These are phyloP conservation scores for Geotrypetes seraphini DNA, from an alignment of 2,797 vertebrate genomes.

Conservation along the genomic window DNA sequence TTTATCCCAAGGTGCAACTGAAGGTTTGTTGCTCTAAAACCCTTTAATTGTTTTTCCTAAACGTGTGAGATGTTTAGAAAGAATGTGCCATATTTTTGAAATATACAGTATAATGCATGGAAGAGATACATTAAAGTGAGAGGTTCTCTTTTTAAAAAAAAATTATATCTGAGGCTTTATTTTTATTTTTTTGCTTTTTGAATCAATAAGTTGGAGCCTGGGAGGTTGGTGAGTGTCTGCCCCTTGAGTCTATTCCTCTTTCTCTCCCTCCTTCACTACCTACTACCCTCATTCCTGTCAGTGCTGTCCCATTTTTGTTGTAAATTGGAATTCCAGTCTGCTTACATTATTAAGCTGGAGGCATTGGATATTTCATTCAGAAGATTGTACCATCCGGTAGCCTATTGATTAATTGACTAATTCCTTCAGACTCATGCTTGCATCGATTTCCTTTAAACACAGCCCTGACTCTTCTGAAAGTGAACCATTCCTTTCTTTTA, in stretches of 20 bases:
- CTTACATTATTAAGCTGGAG: neutral
- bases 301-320: neutral
- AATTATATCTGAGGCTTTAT: no score
- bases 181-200: no score
- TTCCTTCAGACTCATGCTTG: neutral
- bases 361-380: neutral
- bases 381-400: neutral
- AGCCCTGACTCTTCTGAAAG: slow-evolving; percentile 5
- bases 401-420: slow-evolving; percentile 8
- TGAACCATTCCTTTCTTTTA: neutral
- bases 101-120: no score
- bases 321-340: neutral
- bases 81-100: no score
- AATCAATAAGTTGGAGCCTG: no score
- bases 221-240: neutral
- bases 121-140: no score
- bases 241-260: neutral
- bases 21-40: no score
- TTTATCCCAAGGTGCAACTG: no score
- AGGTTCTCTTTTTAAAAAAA: no score
- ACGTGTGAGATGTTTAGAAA: no score
- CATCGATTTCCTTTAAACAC: slow-evolving; percentile 3
- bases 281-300: neutral
- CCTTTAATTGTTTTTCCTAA: no score
- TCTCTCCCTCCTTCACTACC: neutral